Conservation (phyloP, 2,797 vertebrate species). For the Ptychadena robeensis region DNA sequence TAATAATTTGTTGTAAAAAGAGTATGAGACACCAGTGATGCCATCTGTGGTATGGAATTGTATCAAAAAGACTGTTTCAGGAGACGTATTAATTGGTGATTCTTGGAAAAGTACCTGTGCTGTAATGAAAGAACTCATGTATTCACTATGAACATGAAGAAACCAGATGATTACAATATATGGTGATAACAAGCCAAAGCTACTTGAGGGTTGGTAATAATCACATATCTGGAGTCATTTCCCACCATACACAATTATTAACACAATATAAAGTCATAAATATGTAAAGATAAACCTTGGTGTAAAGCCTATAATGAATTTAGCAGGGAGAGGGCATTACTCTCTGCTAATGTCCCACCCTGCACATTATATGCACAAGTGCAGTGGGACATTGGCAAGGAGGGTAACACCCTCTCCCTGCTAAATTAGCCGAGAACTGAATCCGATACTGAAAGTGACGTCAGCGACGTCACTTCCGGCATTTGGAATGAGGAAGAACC, state of each 20-base stretch:
- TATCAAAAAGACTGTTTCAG: slow-evolving; percentile 15
- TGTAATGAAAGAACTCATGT: background rate
- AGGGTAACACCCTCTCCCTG: too few species aligned
- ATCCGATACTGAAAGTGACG: too few species aligned
- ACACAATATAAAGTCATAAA: background rate
- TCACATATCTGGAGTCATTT: background rate
- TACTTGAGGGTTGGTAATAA: background rate
- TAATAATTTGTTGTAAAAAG: slow-evolving; percentile 28
- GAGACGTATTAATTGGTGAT: slow-evolving; percentile 22
- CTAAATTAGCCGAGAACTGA: too few species aligned
- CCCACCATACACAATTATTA: background rate
- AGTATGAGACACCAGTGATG: slow-evolving; percentile 19
- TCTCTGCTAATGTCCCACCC: too few species aligned
- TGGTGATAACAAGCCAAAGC: background rate
- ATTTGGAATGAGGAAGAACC: too few species aligned
- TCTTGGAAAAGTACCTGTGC: background rate
- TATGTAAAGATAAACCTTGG: background rate
- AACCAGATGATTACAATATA: background rate
- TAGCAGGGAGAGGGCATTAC: too few species aligned
- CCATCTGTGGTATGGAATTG: slow-evolving; percentile 52
- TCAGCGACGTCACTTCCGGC: too few species aligned
- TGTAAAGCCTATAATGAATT: too few species aligned
- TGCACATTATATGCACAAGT: too few species aligned
- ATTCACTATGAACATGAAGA: background rate
- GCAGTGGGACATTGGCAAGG: too few species aligned